Evolutionary conservation across 2,888 invertebrate genomes (phyloP), one percentile per base, ranked within the genome.

Genomic region (Agelastica alni): DNA sequence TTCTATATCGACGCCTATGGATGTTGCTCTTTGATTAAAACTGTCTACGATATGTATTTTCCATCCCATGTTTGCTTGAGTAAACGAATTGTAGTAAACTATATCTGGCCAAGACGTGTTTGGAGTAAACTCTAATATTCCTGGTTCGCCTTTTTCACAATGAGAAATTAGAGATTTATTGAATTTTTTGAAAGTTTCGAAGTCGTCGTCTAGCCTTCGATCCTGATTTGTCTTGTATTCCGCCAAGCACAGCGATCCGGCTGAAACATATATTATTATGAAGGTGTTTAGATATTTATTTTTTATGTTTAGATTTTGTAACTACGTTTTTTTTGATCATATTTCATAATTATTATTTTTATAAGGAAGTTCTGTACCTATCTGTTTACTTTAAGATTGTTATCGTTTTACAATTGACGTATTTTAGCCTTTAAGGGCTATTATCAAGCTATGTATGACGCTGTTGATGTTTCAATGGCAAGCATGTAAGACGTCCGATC

Each of bases 51-150:
- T 84, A 76, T 89, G 88, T 71, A 96, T 93, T 75, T 92, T 92
- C 82, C 93, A 95, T 57, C 96, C 96, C 93, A 96, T 96, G 77
- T 95, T 93, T 17, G 90, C 85, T 69, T 93, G 93, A 2, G 93
- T 91, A 77, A 92, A 96, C 55, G 94, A 94, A 79, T 96, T 90
- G 75, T 93, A 93, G 77, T 95, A 96, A 14, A 96, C 92, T 18
- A 85, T 79, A 76, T 96, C 94, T 0, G 96, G 96, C 89, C 94
- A 94, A 2, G 91, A 85, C 37, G 88, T 83, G 75, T 95, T 93
- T 18, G 96, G 96, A 16, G 92, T 87, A 42, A 96, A 85, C 71
- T 83, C 83, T 47, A 95, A 79, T 45, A 84, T 77, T 0, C 89
- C 91, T 4, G 90, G 83, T 17, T 87, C 83, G n/a, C 86, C 88